phyloP scores from a whole-genome alignment of 2,888 invertebrate species.

The Lampropteryx suffumata region DNA sequence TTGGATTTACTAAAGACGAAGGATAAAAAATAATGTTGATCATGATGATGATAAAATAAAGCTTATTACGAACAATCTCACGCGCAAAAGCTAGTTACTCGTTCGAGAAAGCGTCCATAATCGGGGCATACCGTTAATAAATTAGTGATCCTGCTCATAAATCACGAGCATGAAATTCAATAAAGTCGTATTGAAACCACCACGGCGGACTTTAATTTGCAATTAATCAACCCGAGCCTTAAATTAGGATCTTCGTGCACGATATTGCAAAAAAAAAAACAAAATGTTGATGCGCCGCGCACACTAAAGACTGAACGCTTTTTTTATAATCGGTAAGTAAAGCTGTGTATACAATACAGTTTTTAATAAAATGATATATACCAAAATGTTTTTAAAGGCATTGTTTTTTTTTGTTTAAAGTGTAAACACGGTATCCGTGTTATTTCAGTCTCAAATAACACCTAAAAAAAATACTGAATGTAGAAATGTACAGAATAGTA shows the following conservation, averaged over 20 bases:
- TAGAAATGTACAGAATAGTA: too few relatives aligned
- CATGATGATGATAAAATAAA: too few relatives aligned
- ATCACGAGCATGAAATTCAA: constrained; percentile 79
- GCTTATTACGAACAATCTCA: not conserved
- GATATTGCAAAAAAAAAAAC: constrained; percentile 54
- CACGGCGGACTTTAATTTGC: constrained; percentile 77
- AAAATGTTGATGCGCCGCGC: constrained; percentile 6
- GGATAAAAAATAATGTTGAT: too few relatives aligned
- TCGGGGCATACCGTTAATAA: constrained; percentile 59
- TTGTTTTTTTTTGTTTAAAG: too few relatives aligned
- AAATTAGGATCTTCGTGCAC: constrained; percentile 72
- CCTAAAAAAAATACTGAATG: too few relatives aligned
- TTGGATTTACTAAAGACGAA: too few relatives aligned
- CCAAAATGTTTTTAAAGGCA: too few relatives aligned
- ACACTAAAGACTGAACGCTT: constrained; percentile 6
- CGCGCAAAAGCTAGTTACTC: constrained; percentile 12
- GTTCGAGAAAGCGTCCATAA: constrained; percentile 46
- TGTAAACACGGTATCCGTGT: too few relatives aligned
- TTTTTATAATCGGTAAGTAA: constrained; percentile 1
- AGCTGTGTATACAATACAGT: not conserved
- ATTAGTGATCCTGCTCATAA: constrained; percentile 71
- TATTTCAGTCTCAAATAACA: too few relatives aligned
- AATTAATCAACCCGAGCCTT: constrained; percentile 73
- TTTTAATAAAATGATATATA: too few relatives aligned
- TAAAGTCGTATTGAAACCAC: constrained; percentile 79